Conservation (phyloP, 2,888 invertebrate species). For the Acanthosoma haemorrhoidale region DNA sequence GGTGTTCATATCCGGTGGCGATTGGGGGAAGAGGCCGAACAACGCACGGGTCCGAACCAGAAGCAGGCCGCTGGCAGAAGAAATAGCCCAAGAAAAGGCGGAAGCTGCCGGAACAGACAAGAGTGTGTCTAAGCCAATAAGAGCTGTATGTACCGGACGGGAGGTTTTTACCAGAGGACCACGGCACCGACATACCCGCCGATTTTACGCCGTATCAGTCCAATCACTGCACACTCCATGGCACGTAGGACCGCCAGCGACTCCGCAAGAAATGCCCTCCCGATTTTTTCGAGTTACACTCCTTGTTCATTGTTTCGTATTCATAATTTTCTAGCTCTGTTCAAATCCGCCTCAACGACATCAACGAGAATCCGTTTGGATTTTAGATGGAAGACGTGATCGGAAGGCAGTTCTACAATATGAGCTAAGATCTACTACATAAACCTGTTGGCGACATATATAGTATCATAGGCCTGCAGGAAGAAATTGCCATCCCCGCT, state of each 20-base stretch:
- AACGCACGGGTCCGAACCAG: not conserved
- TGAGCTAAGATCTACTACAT: no score
- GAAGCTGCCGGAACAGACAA: not conserved
- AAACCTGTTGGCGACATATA: no score
- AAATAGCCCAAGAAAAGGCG: not conserved
- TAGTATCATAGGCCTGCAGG: no score
- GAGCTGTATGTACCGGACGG: slow-evolving; percentile 8
- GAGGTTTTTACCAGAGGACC: not conserved
- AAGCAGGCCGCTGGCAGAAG: not conserved
- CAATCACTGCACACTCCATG: slow-evolving; percentile 14
- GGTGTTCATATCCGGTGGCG: no score
- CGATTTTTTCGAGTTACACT: no score
- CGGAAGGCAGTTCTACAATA: no score
- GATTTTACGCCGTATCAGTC: slow-evolving; percentile 17
- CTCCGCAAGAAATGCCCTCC: not conserved
- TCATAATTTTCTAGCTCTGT: no score
- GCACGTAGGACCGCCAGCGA: not conserved
- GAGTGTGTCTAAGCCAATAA: slow-evolving; percentile 13
- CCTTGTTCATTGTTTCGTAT: no score
- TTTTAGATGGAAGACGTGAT: no score
- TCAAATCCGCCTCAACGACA: no score
- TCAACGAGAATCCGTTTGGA: no score
- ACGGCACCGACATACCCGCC: slow-evolving; percentile 18
- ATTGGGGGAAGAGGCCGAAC: not conserved
- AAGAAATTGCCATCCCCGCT: no score